Percentiles rank a stretch among this genome's conserved stretches.
These are phyloP conservation scores for Ylistrum balloti DNA, from an alignment of 1,140 invertebrate genomes.

Conservation along the genomic window DNA sequence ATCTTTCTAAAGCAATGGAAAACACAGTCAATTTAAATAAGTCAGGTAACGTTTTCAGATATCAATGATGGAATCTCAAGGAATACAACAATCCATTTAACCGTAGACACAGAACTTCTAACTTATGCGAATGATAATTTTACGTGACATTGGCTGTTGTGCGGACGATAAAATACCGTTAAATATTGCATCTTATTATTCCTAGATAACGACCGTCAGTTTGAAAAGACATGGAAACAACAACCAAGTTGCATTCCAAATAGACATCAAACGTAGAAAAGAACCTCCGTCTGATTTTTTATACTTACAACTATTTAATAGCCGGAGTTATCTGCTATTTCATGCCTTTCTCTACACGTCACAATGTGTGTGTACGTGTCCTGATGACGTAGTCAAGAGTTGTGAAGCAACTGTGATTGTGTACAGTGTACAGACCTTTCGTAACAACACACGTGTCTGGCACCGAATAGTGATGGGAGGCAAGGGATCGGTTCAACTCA, in stretches of 20 bases:
- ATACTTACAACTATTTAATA: background rate
- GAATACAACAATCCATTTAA: too few relatives aligned
- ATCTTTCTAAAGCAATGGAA: too few relatives aligned
- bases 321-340: background rate
- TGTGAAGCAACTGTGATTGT: background rate
- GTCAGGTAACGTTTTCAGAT: too few relatives aligned
- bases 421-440: background rate
- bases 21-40: too few relatives aligned
- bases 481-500: background rate
- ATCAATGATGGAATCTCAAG: too few relatives aligned
- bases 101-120: too few relatives aligned
- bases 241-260: background rate
- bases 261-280: background rate
- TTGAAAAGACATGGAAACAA: background rate
- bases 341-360: background rate
- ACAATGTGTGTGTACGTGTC: background rate
- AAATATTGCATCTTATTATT: background rate
- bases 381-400: background rate
- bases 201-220: background rate
- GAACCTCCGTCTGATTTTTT: background rate
- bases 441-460: background rate
- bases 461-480: background rate
- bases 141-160: too few relatives aligned
- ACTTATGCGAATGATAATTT: too few relatives aligned
- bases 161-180: too few relatives aligned